Percentiles rank a stretch among this genome's conserved stretches.
phyloP scores from a whole-genome alignment of 2,888 invertebrate species.

The Pollenia angustigena region DNA sequence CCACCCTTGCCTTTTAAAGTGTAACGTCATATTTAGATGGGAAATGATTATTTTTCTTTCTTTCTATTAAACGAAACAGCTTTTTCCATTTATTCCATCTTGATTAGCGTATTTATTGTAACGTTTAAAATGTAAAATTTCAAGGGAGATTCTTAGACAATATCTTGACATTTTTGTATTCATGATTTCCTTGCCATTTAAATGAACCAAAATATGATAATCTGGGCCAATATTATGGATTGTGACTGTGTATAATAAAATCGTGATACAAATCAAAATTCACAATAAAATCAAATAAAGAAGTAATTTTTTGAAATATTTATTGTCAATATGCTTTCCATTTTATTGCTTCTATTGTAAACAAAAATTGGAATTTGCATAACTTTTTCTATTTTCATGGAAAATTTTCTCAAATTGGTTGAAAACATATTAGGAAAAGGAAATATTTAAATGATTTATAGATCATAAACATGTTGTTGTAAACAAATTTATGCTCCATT shows the following conservation, averaged over 20 bases:
- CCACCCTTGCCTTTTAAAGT: background rate
- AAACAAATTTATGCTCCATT: too few relatives aligned
- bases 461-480: background rate
- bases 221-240: background rate
- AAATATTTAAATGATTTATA: background rate
- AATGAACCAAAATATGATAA: background rate
- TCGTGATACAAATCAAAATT: background rate
- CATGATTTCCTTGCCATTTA: background rate
- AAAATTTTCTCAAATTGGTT: background rate
- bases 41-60: background rate
- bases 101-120: background rate
- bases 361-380: slow-evolving; percentile 15
- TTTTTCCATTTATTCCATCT: background rate
- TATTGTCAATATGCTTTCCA: slow-evolving; percentile 39
- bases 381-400: background rate
- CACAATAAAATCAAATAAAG: slow-evolving; percentile 1
- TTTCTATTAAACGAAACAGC: background rate
- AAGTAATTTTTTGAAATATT: background rate
- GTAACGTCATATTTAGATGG: background rate
- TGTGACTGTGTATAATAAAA: slow-evolving; percentile 13
- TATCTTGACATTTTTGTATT: slow-evolving; percentile 3
- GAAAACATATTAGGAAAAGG: background rate
- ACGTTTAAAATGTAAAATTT: slow-evolving; percentile 15
- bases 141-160: background rate
- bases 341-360: slow-evolving; percentile 3